Conservation (phyloP, 2,797 vertebrate genomes). For the Iguana delicatissima region DNA sequence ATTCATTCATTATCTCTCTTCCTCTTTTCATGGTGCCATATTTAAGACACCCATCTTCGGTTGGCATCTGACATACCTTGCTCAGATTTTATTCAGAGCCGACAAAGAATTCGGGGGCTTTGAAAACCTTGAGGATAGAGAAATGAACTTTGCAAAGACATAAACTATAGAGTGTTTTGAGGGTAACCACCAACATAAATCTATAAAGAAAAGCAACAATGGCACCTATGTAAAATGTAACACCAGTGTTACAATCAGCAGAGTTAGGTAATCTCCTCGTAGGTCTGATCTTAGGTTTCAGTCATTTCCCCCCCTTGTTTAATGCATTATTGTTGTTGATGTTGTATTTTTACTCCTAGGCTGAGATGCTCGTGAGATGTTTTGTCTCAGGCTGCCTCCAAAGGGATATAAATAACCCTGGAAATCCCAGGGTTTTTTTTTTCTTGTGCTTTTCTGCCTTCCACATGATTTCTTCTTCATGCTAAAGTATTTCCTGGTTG, state of each 20-base stretch:
- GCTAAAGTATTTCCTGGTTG: no score
- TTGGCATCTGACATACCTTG: neutral
- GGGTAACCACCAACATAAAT: neutral
- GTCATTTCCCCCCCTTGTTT: neutral
- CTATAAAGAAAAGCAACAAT: rapidly evolving
- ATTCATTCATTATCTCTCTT: neutral
- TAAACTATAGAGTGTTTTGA: neutral
- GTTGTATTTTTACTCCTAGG: neutral
- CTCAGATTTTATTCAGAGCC: neutral
- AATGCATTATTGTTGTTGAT: neutral
- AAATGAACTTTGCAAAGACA: neutral
- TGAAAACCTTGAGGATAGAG: neutral
- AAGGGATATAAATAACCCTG: neutral
- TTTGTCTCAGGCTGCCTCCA: neutral
- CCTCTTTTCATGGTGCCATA: neutral
- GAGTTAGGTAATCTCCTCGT: neutral
- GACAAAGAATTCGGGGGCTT: neutral
- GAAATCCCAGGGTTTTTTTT: no score
- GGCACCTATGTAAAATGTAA: neutral
- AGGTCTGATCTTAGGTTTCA: neutral
- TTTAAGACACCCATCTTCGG: neutral
- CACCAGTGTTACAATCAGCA: neutral
- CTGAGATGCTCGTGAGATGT: neutral
- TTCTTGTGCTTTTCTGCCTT: no score
- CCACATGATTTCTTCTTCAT: no score